phyloP scores from a whole-genome alignment of 2,888 invertebrate species.

The Apamea anceps region DNA sequence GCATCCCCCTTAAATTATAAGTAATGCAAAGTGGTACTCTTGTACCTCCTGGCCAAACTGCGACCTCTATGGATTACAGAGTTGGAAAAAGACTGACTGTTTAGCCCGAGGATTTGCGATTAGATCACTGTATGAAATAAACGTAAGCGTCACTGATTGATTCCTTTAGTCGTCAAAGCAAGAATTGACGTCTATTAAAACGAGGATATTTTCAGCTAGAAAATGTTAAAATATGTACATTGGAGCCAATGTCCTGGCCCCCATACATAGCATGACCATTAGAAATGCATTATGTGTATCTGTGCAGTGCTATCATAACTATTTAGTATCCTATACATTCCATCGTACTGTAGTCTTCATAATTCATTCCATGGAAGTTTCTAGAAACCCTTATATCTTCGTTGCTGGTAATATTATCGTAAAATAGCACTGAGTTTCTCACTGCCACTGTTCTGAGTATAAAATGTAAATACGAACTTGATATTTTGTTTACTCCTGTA shows the following conservation, averaged over 20 bases:
- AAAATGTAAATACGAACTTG: slow-evolving; percentile 12
- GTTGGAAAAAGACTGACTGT: background rate
- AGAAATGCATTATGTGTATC: slow-evolving; percentile 67
- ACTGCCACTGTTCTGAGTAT: slow-evolving; percentile 7
- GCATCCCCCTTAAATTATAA: background rate
- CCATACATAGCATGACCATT: slow-evolving; percentile 74
- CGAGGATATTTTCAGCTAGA: background rate
- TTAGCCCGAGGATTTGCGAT: background rate
- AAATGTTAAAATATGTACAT: slow-evolving; percentile 4
- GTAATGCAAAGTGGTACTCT: background rate
- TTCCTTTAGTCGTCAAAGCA: background rate
- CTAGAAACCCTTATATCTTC: slow-evolving; percentile 45
- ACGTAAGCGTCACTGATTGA: slow-evolving; percentile 1
- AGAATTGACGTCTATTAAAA: background rate
- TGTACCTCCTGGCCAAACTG: background rate
- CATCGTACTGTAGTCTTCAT: slow-evolving; percentile 55
- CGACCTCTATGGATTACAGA: background rate
- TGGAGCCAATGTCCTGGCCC: slow-evolving; percentile 58
- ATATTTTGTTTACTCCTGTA: slow-evolving; percentile 21
- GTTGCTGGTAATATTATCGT: slow-evolving; percentile 23
- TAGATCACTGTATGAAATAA: slow-evolving; percentile 2
- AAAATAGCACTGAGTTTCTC: slow-evolving; percentile 13
- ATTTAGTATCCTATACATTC: slow-evolving; percentile 49
- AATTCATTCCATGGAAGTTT: slow-evolving; percentile 46
- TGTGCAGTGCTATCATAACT: slow-evolving; percentile 54